Base-by-base conservation (phyloP, 1,140 invertebrate genomes). In the Anastatus disparis region DNA sequence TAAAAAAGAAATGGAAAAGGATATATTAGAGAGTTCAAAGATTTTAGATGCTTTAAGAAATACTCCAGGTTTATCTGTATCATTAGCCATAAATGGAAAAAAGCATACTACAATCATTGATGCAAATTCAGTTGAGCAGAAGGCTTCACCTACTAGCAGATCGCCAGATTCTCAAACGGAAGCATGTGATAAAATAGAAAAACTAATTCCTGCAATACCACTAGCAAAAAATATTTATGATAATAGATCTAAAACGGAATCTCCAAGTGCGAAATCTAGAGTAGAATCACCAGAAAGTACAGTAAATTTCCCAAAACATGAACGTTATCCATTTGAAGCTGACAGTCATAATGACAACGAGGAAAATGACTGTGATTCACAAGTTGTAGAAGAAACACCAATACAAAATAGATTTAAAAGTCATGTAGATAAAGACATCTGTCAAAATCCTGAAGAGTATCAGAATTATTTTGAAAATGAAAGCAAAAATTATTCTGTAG, bases 111-210 rank as follows among this genome's bases (percentile, higher is more conserved):
- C 46, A 52, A 26, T 58, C 24, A 48, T 67, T 1, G n/a, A 53
- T 15, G 46, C 40, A 26, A 61, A n/a, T 2, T 42, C 26, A 9
- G 59, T 69, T 50, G 3, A 2, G 17, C 73, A 67, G 72, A 79
- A 82, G 59, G 65, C 71, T 24, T 79, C 76, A 20, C 74, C 77
- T 10, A 73, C 79, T 7, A 81, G 78, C 73, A 78, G 76, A 64
- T 82, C 80, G 50, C 82, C 82, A 8, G 81, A 83, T 31, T 82
- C 81, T n/a, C 81, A 84, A 58, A 79, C 76, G 26, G 79, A 81
- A 61, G 42, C 58, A 58, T 56, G 12, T 22, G 75, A 77, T 40
- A 73, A 55, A 62, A 61, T 66, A 27, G 59, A 61, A 53, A 75
- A 77, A 20, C 31, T 62, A 6, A 29, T 70, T 27, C 75, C 63